These are phyloP conservation scores for Rhyacophila brunnea DNA, from an alignment of 1,140 invertebrate species.

Conservation along the genomic window DNA sequence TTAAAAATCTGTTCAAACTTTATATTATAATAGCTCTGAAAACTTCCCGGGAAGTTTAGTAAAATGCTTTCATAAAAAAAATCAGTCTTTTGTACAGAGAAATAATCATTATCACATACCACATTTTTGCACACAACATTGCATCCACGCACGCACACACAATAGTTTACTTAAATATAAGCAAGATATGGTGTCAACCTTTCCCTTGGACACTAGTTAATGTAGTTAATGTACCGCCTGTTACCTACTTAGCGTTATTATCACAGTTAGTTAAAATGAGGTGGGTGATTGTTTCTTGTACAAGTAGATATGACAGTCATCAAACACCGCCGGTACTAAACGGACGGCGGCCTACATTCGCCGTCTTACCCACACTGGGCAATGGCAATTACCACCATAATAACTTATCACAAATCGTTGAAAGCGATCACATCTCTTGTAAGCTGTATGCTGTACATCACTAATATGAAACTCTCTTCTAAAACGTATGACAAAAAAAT, in stretches of 20 bases:
- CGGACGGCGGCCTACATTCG: constrained; percentile 12
- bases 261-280: constrained; percentile 58
- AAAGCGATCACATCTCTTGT: constrained; percentile 34
- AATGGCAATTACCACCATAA: constrained; percentile 25
- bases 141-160: constrained; percentile 44
- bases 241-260: constrained; percentile 60
- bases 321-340: constrained; percentile 40
- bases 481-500: constrained; percentile 36
- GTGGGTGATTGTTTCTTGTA: constrained; percentile 57
- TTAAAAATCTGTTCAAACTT: constrained; percentile 31
- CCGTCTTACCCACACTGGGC: neutral
- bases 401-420: constrained; percentile 36
- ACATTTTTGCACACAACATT: constrained; percentile 44
- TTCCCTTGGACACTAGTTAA: constrained; percentile 58
- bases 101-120: constrained; percentile 42
- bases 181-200: constrained; percentile 60
- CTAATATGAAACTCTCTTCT: constrained; percentile 34
- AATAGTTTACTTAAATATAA: constrained; percentile 55
- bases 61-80: constrained; percentile 54
- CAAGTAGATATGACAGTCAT: constrained; percentile 50
- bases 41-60: constrained; percentile 33
- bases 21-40: constrained; percentile 35
- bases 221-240: constrained; percentile 57
- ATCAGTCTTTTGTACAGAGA: constrained; percentile 58
- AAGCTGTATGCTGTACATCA: constrained; percentile 35